Percentiles rank a stretch among this genome's conserved stretches.
These are phyloP conservation scores for Formica aserva DNA, from an alignment of 2,888 invertebrate species.

Conservation along the genomic window DNA sequence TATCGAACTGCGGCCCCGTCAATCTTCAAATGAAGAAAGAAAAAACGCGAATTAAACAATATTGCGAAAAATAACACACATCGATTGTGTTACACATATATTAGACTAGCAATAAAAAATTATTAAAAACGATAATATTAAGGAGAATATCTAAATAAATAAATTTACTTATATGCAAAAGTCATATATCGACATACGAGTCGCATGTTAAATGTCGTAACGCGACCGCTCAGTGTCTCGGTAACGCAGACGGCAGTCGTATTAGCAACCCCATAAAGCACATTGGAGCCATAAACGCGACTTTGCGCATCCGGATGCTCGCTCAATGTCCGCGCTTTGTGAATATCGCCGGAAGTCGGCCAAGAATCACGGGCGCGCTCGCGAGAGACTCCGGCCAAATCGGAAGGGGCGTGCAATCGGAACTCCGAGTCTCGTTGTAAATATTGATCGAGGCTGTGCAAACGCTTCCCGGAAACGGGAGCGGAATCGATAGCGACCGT, in stretches of 20 bases:
- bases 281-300: constrained; percentile 48
- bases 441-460: constrained; percentile 60
- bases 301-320: constrained; percentile 48
- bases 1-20: constrained; percentile 5
- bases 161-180: background rate
- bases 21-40: background rate
- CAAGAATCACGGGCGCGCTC: constrained; percentile 48
- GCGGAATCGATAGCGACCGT: constrained; percentile 47
- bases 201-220: background rate
- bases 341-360: constrained; percentile 55
- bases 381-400: constrained; percentile 47
- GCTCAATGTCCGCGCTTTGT: constrained; percentile 52
- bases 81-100: background rate
- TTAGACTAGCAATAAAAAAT: background rate
- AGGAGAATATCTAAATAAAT: background rate
- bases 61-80: background rate
- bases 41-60: constrained; percentile 1
- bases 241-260: constrained; percentile 7
- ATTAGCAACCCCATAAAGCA: constrained; percentile 44
- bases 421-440: constrained; percentile 55
- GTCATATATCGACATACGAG: background rate
- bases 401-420: constrained; percentile 53
- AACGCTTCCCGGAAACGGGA: constrained; percentile 57
- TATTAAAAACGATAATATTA: background rate
- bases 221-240: background rate